phyloP scores from a whole-genome alignment of 1,140 invertebrate species.

The Drosophila equinoxialis region DNA sequence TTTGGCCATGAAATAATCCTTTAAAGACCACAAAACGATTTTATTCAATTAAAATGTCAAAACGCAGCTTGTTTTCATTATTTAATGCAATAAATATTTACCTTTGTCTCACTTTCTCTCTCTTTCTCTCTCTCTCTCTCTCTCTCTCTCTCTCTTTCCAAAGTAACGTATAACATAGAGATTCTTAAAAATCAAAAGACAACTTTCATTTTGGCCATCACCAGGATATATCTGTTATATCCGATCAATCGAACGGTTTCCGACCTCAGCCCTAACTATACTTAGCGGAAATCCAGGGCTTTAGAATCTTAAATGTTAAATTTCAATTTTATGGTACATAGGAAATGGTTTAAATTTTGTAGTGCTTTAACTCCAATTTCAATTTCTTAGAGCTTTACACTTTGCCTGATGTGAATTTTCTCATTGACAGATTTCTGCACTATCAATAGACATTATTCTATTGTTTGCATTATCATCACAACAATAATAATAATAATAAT shows the following conservation, averaged over 20 bases:
- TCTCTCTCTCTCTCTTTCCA: slow-evolving; percentile 10
- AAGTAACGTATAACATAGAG: too few species aligned
- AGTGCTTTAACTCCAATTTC: not conserved
- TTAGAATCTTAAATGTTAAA: too few species aligned
- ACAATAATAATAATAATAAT: slow-evolving; percentile 63
- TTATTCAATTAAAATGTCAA: slow-evolving; percentile 82
- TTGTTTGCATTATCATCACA: slow-evolving; percentile 49
- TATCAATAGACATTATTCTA: slow-evolving; percentile 50
- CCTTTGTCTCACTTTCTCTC: slow-evolving; percentile 30
- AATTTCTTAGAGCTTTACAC: slow-evolving; percentile 8
- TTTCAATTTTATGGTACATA: too few species aligned
- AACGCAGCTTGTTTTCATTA: slow-evolving; percentile 77
- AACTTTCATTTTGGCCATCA: too few species aligned
- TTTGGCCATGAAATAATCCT: slow-evolving; percentile 77
- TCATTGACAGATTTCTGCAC: slow-evolving; percentile 43
- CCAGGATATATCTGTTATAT: too few species aligned
- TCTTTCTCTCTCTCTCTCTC: slow-evolving; percentile 21
- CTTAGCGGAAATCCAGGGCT: too few species aligned
- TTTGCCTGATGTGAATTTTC: slow-evolving; percentile 24
- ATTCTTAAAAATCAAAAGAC: too few species aligned
- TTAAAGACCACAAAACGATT: slow-evolving; percentile 81
- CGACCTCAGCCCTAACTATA: too few species aligned
- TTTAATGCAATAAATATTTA: slow-evolving; percentile 80
- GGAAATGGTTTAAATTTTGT: too few species aligned
- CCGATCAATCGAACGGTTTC: too few species aligned